Conservation (phyloP, 2,888 invertebrate species). For the Diarsia mendica region DNA sequence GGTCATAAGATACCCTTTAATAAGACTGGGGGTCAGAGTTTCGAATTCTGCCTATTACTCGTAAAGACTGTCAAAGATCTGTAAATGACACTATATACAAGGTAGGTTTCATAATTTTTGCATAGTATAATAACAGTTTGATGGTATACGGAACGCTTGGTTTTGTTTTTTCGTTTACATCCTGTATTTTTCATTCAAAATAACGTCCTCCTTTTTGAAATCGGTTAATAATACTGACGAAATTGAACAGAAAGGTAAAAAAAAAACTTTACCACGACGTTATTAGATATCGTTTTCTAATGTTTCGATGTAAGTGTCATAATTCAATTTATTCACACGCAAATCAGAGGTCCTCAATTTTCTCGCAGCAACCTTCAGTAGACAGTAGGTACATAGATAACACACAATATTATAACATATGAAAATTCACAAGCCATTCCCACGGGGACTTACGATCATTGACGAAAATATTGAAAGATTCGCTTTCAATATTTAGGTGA, state of each 20-base stretch:
- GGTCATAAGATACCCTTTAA: no score
- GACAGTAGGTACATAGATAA: conserved; percentile 24
- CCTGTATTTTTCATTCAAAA: background rate
- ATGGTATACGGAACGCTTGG: background rate
- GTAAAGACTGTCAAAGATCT: no score
- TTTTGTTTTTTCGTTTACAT: background rate
- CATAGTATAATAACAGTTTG: background rate
- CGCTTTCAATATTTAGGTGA: conserved; percentile 38
- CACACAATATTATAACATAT: conserved; percentile 37
- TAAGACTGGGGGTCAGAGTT: no score
- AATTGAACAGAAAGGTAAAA: background rate
- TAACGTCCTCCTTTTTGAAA: no score
- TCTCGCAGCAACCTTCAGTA: conserved; percentile 18
- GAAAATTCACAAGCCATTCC: conserved; percentile 58
- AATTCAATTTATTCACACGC: conserved; percentile 20
- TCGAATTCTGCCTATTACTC: no score
- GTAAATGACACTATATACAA: no score
- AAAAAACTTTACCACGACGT: background rate
- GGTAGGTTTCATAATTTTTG: background rate
- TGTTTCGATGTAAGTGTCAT: background rate
- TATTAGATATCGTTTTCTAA: background rate
- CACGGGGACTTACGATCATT: conserved; percentile 40
- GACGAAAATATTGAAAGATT: conserved; percentile 14
- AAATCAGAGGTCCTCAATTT: conserved; percentile 44
- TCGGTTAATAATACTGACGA: background rate